Evolutionary conservation across 1,140 invertebrate genomes (phyloP).

Genomic region (Papilio xuthus): DNA sequence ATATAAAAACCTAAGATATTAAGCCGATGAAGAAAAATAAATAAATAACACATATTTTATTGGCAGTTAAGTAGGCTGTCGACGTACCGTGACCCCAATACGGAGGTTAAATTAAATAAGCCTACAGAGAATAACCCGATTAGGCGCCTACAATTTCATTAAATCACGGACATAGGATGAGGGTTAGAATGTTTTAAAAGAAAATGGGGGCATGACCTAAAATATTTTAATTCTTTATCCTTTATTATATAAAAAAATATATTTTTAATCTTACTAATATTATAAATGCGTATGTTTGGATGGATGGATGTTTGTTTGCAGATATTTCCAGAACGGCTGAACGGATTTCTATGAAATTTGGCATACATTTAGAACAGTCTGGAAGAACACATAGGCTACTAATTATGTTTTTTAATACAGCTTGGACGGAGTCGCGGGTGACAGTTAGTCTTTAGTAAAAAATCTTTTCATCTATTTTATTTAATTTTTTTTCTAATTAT

Average conservation of each 20-base stretch:
- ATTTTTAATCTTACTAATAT: too few species aligned
- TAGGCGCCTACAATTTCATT: conserved; percentile 10
- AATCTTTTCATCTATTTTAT: not conserved
- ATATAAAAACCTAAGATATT: not conserved
- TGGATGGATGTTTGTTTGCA: too few species aligned
- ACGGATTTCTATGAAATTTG: too few species aligned
- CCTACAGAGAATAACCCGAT: conserved; percentile 25
- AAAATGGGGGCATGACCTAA: not conserved
- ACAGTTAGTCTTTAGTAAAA: too few species aligned
- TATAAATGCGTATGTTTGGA: too few species aligned
- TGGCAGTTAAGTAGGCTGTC: conserved; percentile 26
- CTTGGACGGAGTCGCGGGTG: too few species aligned
- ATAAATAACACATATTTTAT: conserved; percentile 4
- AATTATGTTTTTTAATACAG: too few species aligned
- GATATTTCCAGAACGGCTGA: too few species aligned
- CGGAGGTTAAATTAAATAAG: conserved; percentile 30
- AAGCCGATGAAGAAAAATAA: not conserved
- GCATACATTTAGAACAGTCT: too few species aligned
- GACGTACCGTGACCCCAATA: conserved; percentile 34
- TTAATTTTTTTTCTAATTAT: not conserved
- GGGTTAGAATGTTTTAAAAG: not conserved
- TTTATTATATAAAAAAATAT: not conserved
- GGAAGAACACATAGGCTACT: too few species aligned
- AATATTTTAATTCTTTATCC: not conserved
- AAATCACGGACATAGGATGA: conserved; percentile 23